Evolutionary conservation across 2,113 vertebrate species (phyloP), one percentile per base, ranked within the genome.

Genomic region (Hepsetus odoe): DNA sequence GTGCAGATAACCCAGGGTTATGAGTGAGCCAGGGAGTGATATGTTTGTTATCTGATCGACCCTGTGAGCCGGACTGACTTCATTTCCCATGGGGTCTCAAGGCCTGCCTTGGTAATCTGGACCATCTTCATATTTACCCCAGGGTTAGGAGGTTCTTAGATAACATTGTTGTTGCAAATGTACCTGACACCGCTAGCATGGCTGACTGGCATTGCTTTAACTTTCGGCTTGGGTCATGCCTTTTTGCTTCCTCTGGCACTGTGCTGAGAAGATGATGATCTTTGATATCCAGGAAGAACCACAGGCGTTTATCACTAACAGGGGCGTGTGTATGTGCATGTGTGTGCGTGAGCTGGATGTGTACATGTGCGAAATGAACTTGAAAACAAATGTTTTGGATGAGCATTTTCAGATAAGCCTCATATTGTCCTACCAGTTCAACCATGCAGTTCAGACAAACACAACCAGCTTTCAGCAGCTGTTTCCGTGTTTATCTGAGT

Each of bases 101-200:
- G 76, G 28, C 30, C 22, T 78, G 55, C 20, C 55, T 61, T 26
- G n/a, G 55, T 62, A 70, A 78, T 78, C 76, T 69, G 76, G 30
- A 62, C n/a, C 30, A 78, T 71, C 76, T 78, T 78, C 42, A 53
- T 71, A 64, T 78, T 69, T 69, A 77, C 65, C 65, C 61, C 26
- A 62, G 68, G 68, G 67, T 61, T 42, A 53, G 76, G 58, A 61
- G 68, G 56, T n/a, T 64, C 42, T 42, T 40, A 51, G 76, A 72
- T 78, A 78, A 78, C 42, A 53, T 72, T 77, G 76, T 77, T 71
- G 76, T 64, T 78, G 40, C 56, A 77, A 69, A 77, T 69, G 67
- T 69, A 65, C 75, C 66, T 59, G 38, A 71, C 56, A 26, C 38
- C 35, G 67, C 10, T 24, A 78, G 67, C 58, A 62, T 40, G 58